phyloP scores from a whole-genome alignment of 2,797 vertebrate genomes.

The Tarsius wallacei region DNA sequence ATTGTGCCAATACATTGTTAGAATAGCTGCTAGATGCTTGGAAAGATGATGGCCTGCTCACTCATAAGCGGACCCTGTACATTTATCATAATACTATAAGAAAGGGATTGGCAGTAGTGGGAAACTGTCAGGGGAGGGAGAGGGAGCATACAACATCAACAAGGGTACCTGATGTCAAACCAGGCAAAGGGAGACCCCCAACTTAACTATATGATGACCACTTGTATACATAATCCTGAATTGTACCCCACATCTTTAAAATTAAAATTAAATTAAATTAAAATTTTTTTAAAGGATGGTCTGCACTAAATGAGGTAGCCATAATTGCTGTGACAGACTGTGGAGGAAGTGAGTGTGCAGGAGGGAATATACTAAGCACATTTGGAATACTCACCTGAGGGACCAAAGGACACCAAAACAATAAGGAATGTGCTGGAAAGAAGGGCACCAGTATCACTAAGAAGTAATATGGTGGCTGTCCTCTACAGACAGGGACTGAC shows the following conservation, averaged over 20 bases:
- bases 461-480: background rate
- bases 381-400: background rate
- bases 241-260: too few relatives aligned
- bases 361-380: background rate
- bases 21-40: background rate
- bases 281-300: background rate
- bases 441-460: background rate
- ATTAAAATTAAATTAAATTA: too few relatives aligned
- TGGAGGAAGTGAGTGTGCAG: background rate
- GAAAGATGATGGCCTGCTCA: background rate
- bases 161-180: too few relatives aligned
- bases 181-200: too few relatives aligned
- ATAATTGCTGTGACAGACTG: background rate
- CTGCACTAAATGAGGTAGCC: background rate
- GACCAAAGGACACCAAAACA: conserved; percentile 15
- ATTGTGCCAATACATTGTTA: background rate
- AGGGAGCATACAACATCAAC: too few relatives aligned
- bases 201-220: too few relatives aligned
- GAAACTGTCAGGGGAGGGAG: too few relatives aligned
- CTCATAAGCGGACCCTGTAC: too few relatives aligned
- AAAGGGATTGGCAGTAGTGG: too few relatives aligned
- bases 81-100: too few relatives aligned
- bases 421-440: conserved; percentile 20
- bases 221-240: too few relatives aligned
- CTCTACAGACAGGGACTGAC: background rate